Evolutionary conservation across 2,888 invertebrate species (phyloP).

Genomic region (Hanleya hanleyi): DNA sequence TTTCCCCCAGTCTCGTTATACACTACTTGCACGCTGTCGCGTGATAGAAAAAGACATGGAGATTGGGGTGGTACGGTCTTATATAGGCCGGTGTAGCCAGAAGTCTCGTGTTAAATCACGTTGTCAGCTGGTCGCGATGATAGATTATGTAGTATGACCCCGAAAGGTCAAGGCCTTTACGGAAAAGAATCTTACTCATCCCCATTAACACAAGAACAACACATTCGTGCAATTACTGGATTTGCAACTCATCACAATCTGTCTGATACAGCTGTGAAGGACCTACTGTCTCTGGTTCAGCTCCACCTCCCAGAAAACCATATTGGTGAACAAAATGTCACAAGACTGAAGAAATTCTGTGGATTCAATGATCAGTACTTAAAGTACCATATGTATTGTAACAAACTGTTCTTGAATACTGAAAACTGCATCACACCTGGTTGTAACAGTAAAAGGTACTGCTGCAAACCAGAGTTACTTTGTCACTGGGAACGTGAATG

Average conservation of each 20-base stretch:
- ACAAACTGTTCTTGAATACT: neutral
- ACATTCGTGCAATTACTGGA: neutral
- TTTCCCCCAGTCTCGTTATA: too few species aligned
- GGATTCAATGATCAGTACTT: neutral
- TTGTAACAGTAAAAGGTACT: neutral
- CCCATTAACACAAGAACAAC: neutral
- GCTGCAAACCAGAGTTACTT: constrained; percentile 10
- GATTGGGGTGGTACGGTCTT: too few species aligned
- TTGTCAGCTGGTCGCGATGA: too few species aligned
- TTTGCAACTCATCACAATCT: neutral
- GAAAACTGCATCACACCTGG: neutral
- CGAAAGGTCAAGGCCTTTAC: too few species aligned
- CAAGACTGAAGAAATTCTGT: neutral
- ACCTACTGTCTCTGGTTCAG: neutral
- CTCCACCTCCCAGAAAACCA: neutral
- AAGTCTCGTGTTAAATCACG: too few species aligned
- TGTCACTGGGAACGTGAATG: constrained; percentile 12
- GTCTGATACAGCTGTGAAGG: neutral
- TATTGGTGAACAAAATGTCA: neutral
- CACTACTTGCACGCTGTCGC: too few species aligned
- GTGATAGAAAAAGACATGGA: too few species aligned
- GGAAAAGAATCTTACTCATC: too few species aligned
- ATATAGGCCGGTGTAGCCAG: too few species aligned
- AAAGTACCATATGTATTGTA: neutral
- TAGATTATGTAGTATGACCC: too few species aligned